phyloP scores from a whole-genome alignment of 1,140 invertebrate genomes.

The Sesamia nonagrioides region DNA sequence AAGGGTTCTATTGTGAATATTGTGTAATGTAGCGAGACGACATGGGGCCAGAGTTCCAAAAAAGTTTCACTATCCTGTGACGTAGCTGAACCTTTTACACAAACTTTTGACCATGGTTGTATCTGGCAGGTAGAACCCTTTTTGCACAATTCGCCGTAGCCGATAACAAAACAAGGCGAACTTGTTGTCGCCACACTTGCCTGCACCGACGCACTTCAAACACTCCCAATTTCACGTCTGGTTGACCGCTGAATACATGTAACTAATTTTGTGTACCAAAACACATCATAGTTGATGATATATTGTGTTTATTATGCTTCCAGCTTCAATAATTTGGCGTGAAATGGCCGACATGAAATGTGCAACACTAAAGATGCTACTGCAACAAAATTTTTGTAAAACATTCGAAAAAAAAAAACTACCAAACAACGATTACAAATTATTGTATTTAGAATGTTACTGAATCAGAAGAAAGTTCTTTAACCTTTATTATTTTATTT shows the following conservation, averaged over 20 bases:
- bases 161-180: constrained; percentile 64
- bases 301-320: constrained; percentile 65
- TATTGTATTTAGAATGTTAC: neutral
- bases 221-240: constrained; percentile 81
- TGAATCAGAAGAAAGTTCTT: neutral
- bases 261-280: constrained; percentile 81
- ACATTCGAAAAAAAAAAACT: neutral
- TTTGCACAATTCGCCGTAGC: constrained; percentile 84
- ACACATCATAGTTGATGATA: constrained; percentile 68
- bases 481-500: neutral
- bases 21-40: constrained; percentile 85
- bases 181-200: constrained; percentile 82
- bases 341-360: constrained; percentile 69
- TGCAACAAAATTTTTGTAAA: constrained; percentile 10
- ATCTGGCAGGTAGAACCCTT: constrained; percentile 82
- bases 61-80: constrained; percentile 56
- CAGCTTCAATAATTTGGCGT: constrained; percentile 66
- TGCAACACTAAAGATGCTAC: constrained; percentile 33
- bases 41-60: constrained; percentile 52
- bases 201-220: constrained; percentile 74
- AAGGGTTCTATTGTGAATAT: constrained; percentile 83
- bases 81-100: constrained; percentile 38
- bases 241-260: constrained; percentile 80
- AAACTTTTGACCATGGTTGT: constrained; percentile 62
- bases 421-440: neutral